Evolutionary conservation across 2,888 invertebrate species (phyloP), one percentile per base, ranked within the genome.

Genomic region (Liposcelis brunnea): DNA sequence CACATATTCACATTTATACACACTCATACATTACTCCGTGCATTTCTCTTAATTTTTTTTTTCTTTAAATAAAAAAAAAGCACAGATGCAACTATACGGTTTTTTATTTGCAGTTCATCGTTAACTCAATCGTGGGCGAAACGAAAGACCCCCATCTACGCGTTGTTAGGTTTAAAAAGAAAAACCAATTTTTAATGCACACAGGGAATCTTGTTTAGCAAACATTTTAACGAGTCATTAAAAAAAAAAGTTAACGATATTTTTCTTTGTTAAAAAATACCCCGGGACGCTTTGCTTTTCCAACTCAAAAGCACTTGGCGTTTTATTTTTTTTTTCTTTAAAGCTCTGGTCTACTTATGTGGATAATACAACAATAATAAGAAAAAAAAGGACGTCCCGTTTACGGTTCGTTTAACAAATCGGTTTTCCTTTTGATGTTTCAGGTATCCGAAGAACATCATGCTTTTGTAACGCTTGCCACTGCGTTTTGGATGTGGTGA

Each of bases 401-500:
- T 16, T 36, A 10, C 8, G 36, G 18, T 5, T 16, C n/a, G n/a
- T 36, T 15, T n/a, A 36, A 36, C 15, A 36, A 36, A 18, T 15
- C 12, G 15, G n/a, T 12, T 33, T 33, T 12, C 12, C n/a, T 33
- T 12, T 33, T 33, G 12, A 33, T 33, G 33, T n/a, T 12, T n/a
- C n/a, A 33, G n/a, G 2, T 33, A 12, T 33, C 33, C 33, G 12
- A 2, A 33, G 33, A 33, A 33, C 36, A 36, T 2, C 2, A 38
- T 21, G 38, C 18, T 38, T 19, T 12, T 16, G 18, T 16, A 2
- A 18, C 1, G 7, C 16, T 8, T 16, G 48, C 31, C 26, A 48
- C 38, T n/a, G 47, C 38, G 19, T 45, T 47, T 18, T 49, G 35
- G 35, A 15, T 35, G 35, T 12, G 21, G 16, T 26, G 31, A 31